A percentile compares a stretch with the other conserved stretches of the same genome.
These are phyloP conservation scores for Drosophila pallidifrons DNA, from an alignment of 1,140 invertebrate genomes.

Conservation along the genomic window DNA sequence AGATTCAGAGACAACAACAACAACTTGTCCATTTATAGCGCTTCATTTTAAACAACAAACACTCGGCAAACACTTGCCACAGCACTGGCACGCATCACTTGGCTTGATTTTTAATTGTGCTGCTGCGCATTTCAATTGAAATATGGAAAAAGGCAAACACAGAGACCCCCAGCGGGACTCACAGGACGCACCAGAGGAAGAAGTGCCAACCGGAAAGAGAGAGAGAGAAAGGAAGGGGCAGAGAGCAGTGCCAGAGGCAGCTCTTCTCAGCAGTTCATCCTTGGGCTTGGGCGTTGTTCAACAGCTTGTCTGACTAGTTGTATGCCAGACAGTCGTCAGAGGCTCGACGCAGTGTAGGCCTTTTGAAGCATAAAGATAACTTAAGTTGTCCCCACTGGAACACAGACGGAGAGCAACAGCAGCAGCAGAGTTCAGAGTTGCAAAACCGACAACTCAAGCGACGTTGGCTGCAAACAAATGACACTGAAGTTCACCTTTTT, in stretches of 20 bases:
- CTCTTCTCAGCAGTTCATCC: slow-evolving; percentile 21
- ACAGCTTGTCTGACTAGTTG: slow-evolving; percentile 56
- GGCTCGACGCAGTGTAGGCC: slow-evolving; percentile 49
- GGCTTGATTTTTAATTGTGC: slow-evolving; percentile 67
- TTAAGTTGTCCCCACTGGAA: slow-evolving; percentile 63
- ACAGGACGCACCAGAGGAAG: slow-evolving; percentile 23
- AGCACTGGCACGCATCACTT: slow-evolving; percentile 61
- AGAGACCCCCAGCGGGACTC: slow-evolving; percentile 28
- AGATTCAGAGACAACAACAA: slow-evolving; percentile 21
- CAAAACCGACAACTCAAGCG: slow-evolving; percentile 48
- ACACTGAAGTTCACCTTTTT: slow-evolving; percentile 66
- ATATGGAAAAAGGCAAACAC: slow-evolving; percentile 49
- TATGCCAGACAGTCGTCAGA: slow-evolving; percentile 47
- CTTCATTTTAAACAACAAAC: slow-evolving; percentile 66
- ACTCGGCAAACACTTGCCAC: slow-evolving; percentile 56
- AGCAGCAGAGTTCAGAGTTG: slow-evolving; percentile 46
- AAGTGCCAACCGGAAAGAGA: neutral
- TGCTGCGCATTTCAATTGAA: slow-evolving; percentile 66
- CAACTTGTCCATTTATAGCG: slow-evolving; percentile 65
- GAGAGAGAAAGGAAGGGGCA: neutral
- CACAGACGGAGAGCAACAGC: slow-evolving; percentile 10
- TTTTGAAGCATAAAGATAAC: slow-evolving; percentile 70
- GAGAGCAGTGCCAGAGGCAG: neutral
- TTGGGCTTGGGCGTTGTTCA: slow-evolving; percentile 38
- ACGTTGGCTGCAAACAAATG: slow-evolving; percentile 59